phyloP scores from a whole-genome alignment of 2,797 vertebrate genomes.

The Psittacula derbiana region DNA sequence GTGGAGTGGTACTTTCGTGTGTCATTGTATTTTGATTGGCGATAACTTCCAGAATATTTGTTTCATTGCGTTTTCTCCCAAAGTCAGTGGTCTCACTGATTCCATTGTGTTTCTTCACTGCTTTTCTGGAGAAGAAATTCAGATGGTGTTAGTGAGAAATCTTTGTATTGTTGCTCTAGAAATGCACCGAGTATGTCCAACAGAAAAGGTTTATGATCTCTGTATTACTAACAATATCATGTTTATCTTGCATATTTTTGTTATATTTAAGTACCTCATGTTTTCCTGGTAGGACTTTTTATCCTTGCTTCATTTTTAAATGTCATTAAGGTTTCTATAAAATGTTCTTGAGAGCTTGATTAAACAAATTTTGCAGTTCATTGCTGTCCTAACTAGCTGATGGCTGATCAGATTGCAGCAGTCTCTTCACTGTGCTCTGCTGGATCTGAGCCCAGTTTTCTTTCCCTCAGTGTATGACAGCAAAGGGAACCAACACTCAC shows the following conservation, averaged over 20 bases:
- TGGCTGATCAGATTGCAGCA: background rate
- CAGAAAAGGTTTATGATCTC: background rate
- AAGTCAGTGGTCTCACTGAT: background rate
- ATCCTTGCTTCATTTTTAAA: background rate
- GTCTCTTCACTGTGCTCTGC: background rate
- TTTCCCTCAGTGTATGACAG: background rate
- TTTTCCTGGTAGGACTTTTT: background rate
- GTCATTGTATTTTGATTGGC: background rate
- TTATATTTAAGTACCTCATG: background rate
- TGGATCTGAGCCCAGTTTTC: background rate
- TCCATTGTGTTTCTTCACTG: background rate
- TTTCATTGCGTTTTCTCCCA: background rate
- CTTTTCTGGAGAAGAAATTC: background rate
- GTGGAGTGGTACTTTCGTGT: background rate
- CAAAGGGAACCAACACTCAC: background rate
- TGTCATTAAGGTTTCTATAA: background rate
- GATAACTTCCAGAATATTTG: background rate
- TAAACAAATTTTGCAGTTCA: background rate
- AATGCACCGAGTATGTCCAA: background rate
- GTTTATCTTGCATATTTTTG: background rate
- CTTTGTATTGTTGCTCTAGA: background rate
- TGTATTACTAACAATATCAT: background rate
- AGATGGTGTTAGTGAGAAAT: background rate
- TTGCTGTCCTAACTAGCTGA: background rate
- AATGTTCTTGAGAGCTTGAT: background rate